Percentiles rank a stretch among this genome's conserved stretches.
Evolutionary conservation across 2,888 invertebrate species (phyloP).

Genomic region (Mythimna impura): DNA sequence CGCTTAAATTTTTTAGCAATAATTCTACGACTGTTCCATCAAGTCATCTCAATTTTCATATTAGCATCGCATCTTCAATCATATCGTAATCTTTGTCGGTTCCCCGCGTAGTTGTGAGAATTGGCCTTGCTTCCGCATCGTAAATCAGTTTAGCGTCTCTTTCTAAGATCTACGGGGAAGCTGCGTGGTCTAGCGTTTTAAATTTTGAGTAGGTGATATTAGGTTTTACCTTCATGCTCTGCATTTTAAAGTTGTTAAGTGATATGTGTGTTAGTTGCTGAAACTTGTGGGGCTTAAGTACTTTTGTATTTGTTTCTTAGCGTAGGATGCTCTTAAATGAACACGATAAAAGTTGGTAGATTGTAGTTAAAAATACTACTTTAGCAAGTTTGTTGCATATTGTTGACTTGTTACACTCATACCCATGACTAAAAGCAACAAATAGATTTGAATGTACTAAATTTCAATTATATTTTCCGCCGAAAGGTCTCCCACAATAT

Average conservation of each 20-base stretch:
- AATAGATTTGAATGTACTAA: not conserved
- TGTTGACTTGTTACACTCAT: not conserved
- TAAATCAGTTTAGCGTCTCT: constrained; percentile 82
- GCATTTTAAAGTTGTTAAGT: constrained; percentile 11
- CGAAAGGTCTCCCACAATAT: too few relatives aligned
- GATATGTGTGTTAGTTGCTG: not conserved
- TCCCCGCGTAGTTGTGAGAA: constrained; percentile 67
- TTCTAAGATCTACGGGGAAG: constrained; percentile 73
- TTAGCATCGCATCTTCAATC: constrained; percentile 35
- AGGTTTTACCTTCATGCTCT: constrained; percentile 7
- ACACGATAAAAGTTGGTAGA: not conserved
- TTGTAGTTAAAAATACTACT: not conserved
- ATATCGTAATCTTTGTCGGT: constrained; percentile 56
- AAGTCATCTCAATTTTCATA: constrained; percentile 36
- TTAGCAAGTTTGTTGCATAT: not conserved
- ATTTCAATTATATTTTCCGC: too few relatives aligned
- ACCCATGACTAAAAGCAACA: not conserved
- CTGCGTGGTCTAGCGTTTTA: constrained; percentile 47
- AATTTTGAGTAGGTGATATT: constrained; percentile 28
- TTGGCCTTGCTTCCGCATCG: constrained; percentile 73
- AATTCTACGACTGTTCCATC: not conserved
- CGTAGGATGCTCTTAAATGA: not conserved
- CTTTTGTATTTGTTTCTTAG: not conserved
- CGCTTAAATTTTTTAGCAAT: too few relatives aligned
- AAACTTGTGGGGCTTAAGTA: not conserved